phyloP scores from a whole-genome alignment of 64 coral and sea anemone species.

The Hydrozoanthus tunicans region DNA sequence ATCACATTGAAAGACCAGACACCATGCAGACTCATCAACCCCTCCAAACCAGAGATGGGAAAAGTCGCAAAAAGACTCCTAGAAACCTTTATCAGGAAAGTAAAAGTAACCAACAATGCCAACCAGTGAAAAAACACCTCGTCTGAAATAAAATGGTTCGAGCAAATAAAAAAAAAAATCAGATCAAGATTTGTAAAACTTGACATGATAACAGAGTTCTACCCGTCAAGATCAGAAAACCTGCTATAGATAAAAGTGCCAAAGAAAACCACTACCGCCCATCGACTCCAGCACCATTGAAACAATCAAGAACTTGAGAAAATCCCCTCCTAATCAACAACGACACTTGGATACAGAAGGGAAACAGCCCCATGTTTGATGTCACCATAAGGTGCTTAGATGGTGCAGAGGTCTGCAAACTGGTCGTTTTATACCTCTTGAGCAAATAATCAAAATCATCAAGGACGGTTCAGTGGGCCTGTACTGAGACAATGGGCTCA shows the following conservation, averaged over 20 bases:
- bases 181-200: not conserved
- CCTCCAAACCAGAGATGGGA: constrained; percentile 1
- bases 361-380: not conserved
- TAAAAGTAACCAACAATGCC: not conserved
- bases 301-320: not conserved
- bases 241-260: not conserved
- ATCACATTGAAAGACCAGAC: not conserved
- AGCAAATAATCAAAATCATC: not conserved
- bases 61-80: not conserved
- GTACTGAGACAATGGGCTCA: not conserved
- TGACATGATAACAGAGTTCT: not conserved
- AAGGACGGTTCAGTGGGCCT: not conserved
- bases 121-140: constrained; percentile 7
- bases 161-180: not conserved
- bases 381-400: not conserved
- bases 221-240: not conserved
- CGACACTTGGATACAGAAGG: not conserved
- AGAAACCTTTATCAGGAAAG: not conserved
- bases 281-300: not conserved
- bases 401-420: not conserved
- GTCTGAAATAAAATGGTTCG: not conserved
- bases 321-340: not conserved
- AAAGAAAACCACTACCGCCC: not conserved
- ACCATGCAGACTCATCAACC: not conserved
- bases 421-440: not conserved